A percentile compares a stretch with the other conserved stretches of the same genome.
Evolutionary conservation across 2,888 invertebrate genomes (phyloP).

Genomic region (Villa cingulata): DNA sequence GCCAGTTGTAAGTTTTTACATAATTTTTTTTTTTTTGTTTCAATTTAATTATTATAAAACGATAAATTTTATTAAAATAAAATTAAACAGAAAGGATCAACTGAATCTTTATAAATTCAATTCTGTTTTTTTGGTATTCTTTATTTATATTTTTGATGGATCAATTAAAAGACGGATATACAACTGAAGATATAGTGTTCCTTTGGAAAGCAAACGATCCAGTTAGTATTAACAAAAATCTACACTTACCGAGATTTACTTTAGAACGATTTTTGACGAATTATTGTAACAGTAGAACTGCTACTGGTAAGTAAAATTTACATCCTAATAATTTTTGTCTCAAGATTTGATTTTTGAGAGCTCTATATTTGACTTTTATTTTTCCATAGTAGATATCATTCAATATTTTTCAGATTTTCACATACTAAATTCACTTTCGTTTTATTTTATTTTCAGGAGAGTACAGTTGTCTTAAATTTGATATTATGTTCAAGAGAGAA

Average conservation of each 20-base stretch:
- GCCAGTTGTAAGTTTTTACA: background rate
- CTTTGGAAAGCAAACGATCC: background rate
- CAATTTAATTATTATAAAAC: too few species aligned
- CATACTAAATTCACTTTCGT: too few species aligned
- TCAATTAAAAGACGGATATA: background rate
- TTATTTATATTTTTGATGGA: too few species aligned
- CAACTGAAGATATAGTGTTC: background rate
- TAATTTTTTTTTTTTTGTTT: background rate
- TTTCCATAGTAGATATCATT: too few species aligned
- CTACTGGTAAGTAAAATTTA: background rate
- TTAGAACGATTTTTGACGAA: background rate
- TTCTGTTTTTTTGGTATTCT: background rate
- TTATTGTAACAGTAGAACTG: background rate
- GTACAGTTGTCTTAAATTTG: background rate
- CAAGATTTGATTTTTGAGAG: too few species aligned
- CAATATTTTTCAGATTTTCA: too few species aligned
- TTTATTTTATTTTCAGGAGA: background rate
- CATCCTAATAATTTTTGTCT: too few species aligned
- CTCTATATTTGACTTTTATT: too few species aligned
- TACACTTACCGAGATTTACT: background rate
- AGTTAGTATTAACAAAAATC: background rate
- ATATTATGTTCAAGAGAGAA: background rate
- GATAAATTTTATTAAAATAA: too few species aligned
- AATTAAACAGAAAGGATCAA: too few species aligned
- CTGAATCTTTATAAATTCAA: too few species aligned